These are phyloP conservation scores for Helicolenus hilgendorfi DNA, from an alignment of 2,797 vertebrate genomes.

Conservation along the genomic window DNA sequence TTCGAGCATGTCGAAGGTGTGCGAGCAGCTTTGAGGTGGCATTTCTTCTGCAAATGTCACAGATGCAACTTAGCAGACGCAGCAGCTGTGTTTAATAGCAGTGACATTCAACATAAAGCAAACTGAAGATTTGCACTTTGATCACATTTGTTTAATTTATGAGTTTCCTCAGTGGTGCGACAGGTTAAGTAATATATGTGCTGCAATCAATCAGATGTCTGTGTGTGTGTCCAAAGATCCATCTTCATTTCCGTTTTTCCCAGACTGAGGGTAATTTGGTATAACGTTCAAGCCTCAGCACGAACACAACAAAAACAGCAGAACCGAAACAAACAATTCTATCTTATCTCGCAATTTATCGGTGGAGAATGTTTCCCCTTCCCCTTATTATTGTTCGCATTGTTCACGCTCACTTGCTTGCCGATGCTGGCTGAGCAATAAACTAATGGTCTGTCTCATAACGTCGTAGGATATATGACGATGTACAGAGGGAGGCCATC, in stretches of 20 bases:
- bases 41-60: constrained; percentile 82
- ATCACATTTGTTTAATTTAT: constrained; percentile 35
- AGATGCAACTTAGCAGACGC: constrained; percentile 38
- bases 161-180: constrained; percentile 10
- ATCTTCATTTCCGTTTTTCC: not conserved
- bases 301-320: not conserved
- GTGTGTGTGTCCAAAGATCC: not conserved
- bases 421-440: constrained; percentile 65
- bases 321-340: not conserved
- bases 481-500: constrained; percentile 35
- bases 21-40: constrained; percentile 54
- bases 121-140: constrained; percentile 12
- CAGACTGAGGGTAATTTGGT: not conserved
- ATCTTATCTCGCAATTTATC: not conserved
- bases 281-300: not conserved
- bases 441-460: constrained; percentile 63
- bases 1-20: constrained; percentile 56
- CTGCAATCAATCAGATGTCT: constrained; percentile 32
- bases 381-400: constrained; percentile 31
- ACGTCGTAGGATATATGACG: constrained; percentile 22
- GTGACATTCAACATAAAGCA: constrained; percentile 59
- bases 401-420: constrained; percentile 53
- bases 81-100: constrained; percentile 44
- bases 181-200: constrained; percentile 24
- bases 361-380: not conserved